phyloP scores from a whole-genome alignment of 2,113 vertebrate genomes.

The Pomatorhinus ruficollis region DNA sequence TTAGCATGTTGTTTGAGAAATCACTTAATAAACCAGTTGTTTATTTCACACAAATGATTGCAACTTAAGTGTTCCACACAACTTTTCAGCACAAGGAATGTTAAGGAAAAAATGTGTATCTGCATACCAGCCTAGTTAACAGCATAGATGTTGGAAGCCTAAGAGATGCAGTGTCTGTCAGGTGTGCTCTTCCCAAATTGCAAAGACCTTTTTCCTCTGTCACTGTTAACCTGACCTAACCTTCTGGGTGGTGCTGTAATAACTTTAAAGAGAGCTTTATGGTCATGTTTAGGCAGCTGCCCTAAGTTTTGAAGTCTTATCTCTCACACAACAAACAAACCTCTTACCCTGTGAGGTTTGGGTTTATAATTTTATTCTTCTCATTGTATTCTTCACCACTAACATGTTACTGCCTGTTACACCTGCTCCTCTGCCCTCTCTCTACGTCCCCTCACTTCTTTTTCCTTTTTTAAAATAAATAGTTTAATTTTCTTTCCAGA shows the following conservation, averaged over 20 bases:
- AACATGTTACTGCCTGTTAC: background rate
- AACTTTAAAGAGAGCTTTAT: background rate
- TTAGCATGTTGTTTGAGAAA: background rate
- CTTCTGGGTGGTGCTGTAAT: background rate
- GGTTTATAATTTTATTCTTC: background rate
- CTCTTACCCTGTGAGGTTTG: background rate
- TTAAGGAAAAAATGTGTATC: background rate
- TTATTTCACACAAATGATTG: background rate
- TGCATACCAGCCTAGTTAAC: background rate
- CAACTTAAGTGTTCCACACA: background rate
- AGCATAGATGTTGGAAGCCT: background rate
- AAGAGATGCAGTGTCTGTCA: background rate
- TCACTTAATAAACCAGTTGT: background rate
- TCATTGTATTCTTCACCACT: background rate
- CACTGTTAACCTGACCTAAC: background rate
- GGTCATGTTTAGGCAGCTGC: background rate
- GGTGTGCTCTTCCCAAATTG: background rate
- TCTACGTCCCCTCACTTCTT: background rate
- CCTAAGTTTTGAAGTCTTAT: background rate
- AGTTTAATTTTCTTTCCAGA: slow-evolving; percentile 68
- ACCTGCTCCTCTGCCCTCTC: background rate
- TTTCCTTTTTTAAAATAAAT: background rate
- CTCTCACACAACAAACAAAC: background rate
- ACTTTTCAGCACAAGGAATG: background rate
- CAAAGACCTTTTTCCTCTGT: background rate